Evolutionary conservation across 2,797 vertebrate species (phyloP).

Genomic region (Potorous gilbertii): DNA sequence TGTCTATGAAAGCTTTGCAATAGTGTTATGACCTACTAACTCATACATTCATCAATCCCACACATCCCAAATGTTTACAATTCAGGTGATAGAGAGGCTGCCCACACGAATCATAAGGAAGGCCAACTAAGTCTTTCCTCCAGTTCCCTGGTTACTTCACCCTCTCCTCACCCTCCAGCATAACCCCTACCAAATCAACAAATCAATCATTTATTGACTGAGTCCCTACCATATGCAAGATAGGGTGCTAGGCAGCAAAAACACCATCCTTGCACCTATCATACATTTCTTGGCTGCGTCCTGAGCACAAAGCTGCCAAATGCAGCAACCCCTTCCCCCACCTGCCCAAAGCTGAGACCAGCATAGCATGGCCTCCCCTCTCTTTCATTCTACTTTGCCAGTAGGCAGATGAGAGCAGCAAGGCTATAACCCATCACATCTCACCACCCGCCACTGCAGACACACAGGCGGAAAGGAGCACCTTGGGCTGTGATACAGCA

Average conservation of each 20-base stretch:
- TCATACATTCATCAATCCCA: not conserved
- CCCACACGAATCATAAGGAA: not conserved
- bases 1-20: not conserved
- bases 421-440: not conserved
- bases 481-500: not conserved
- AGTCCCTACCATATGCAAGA: not conserved
- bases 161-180: not conserved
- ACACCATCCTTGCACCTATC: not conserved
- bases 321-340: too few species aligned
- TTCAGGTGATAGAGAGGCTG: not conserved
- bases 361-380: not conserved
- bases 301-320: not conserved
- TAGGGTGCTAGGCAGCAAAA: constrained; percentile 3
- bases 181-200: not conserved
- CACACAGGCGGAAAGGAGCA: too few species aligned
- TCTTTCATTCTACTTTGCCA: not conserved
- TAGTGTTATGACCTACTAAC: not conserved
- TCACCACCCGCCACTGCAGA: not conserved
- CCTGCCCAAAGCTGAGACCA: not conserved
- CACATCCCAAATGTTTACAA: not conserved
- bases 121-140: not conserved
- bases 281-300: not conserved
- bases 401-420: not conserved
- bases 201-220: constrained; percentile 39
- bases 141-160: not conserved